Evolutionary conservation across 2,113 vertebrate genomes (phyloP).

Genomic region (Cynoglossus semilaevis): DNA sequence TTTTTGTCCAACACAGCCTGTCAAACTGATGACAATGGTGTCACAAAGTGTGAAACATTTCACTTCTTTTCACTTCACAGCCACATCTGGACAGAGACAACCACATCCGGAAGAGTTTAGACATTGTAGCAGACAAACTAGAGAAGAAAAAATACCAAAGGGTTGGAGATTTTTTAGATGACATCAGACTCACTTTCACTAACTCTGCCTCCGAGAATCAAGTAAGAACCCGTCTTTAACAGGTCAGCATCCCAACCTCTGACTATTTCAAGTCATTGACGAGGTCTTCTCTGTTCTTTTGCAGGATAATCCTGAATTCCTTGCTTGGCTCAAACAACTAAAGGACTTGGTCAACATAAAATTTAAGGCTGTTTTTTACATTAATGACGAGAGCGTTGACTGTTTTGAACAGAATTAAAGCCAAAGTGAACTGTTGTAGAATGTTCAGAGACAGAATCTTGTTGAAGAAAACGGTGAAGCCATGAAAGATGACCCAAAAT

Average conservation of each 20-base stretch:
- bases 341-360: constrained; percentile 56
- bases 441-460: background rate
- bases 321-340: constrained; percentile 29
- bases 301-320: constrained; percentile 51
- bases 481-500: too few relatives aligned
- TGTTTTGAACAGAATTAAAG: background rate
- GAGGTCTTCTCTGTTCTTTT: constrained; percentile 20
- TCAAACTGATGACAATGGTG: too few relatives aligned
- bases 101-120: constrained; percentile 6
- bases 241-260: background rate
- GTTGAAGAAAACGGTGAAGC: too few relatives aligned
- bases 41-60: too few relatives aligned
- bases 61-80: too few relatives aligned
- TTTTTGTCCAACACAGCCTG: too few relatives aligned
- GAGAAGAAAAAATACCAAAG: constrained; percentile 39
- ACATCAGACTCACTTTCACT: constrained; percentile 65
- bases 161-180: constrained; percentile 59
- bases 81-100: too few relatives aligned
- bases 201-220: constrained; percentile 60
- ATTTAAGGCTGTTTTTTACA: constrained; percentile 58
- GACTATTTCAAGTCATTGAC: background rate
- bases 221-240: constrained; percentile 51
- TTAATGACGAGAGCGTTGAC: constrained; percentile 14
- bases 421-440: too few relatives aligned
- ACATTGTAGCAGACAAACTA: constrained; percentile 54